phyloP scores from a whole-genome alignment of 2,113 vertebrate species.

The Cynopterus brachyotis region DNA sequence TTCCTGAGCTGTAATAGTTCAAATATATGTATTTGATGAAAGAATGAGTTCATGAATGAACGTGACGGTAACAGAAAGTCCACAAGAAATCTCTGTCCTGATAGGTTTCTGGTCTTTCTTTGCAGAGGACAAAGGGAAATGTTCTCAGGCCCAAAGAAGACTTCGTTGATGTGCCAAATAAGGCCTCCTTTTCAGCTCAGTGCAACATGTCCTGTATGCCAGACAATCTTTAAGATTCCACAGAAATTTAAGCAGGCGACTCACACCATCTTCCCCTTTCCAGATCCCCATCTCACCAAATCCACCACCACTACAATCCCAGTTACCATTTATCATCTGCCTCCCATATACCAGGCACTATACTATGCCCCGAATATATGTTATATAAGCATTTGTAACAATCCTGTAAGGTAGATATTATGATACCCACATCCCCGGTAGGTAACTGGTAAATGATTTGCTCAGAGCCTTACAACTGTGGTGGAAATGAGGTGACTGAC shows the following conservation, averaged over 20 bases:
- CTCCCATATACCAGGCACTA: not conserved
- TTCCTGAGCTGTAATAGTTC: not conserved
- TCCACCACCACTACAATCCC: not conserved
- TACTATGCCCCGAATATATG: not conserved
- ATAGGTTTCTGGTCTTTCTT: not conserved
- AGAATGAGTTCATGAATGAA: not conserved
- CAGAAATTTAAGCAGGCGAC: not conserved
- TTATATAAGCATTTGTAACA: not conserved
- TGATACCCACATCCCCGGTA: not conserved
- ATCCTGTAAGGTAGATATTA: too few relatives aligned
- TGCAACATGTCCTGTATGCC: not conserved
- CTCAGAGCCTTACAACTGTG: not conserved
- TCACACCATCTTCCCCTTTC: not conserved
- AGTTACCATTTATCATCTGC: not conserved
- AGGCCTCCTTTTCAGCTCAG: not conserved
- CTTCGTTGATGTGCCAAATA: not conserved
- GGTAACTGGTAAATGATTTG: not conserved
- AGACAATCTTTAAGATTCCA: not conserved
- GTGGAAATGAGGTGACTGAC: not conserved
- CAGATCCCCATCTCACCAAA: not conserved
- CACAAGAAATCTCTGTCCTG: not conserved
- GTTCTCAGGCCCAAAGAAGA: not conserved
- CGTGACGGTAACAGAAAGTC: not conserved
- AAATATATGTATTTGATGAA: not conserved
- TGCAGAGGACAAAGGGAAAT: not conserved